Conservation (phyloP, 2,888 invertebrate species). For the Chalcis sispes region DNA sequence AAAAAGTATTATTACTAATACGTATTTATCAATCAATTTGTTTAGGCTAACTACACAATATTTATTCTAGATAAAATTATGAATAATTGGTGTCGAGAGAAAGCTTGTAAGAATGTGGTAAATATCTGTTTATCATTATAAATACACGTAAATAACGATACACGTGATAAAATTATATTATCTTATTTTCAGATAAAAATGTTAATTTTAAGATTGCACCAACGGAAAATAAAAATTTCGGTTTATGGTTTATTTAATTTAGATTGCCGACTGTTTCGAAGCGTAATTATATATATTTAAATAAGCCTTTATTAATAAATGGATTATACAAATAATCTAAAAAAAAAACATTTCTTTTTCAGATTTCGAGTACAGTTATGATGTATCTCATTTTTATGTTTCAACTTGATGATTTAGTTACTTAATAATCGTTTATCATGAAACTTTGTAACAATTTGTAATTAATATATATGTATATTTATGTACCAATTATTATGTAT, state of each 20-base stretch:
- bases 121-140: neutral
- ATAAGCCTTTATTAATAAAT: too few relatives aligned
- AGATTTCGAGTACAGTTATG: neutral
- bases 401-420: slow-evolving; percentile 21
- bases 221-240: slow-evolving; percentile 1
- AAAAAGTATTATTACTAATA: too few relatives aligned
- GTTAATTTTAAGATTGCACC: neutral
- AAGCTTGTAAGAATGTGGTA: slow-evolving; percentile 16
- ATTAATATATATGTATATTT: too few relatives aligned
- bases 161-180: neutral
- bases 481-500: too few relatives aligned
- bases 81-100: slow-evolving; percentile 2
- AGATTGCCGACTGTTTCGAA: neutral
- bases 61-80: neutral
- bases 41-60: slow-evolving; percentile 6
- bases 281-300: slow-evolving; percentile 1
- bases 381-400: slow-evolving; percentile 16
- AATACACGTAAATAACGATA: too few relatives aligned
- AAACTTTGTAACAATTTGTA: too few relatives aligned
- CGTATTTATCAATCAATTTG: too few relatives aligned
- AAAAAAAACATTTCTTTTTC: neutral
- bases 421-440: too few relatives aligned
- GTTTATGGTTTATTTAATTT: slow-evolving; percentile 5
- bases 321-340: too few relatives aligned
- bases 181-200: neutral